Conservation (phyloP, 2,888 invertebrate species). For the Bombyx huttoni region DNA sequence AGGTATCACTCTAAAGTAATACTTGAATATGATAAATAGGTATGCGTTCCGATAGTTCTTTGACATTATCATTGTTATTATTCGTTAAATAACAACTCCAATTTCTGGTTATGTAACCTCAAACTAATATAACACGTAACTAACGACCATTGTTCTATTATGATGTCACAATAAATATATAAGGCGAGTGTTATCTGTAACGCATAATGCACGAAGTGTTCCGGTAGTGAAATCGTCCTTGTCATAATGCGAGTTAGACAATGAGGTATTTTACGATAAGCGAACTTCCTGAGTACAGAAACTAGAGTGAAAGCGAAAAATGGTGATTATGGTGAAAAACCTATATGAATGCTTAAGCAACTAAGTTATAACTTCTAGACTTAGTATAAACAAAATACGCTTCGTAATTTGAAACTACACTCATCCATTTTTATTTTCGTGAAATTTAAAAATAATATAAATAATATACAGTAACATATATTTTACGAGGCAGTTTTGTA, state of each 20-base stretch:
- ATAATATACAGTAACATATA: too few species aligned
- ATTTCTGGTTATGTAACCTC: neutral
- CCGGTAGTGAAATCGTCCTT: conserved; percentile 55
- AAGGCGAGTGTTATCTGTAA: conserved; percentile 23
- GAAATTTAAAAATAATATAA: too few species aligned
- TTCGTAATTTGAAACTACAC: too few species aligned
- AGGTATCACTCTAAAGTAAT: too few species aligned
- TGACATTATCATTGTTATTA: too few species aligned
- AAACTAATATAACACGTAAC: conserved; percentile 3
- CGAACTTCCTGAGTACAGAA: conserved; percentile 42
- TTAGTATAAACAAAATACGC: too few species aligned
- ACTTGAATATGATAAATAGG: too few species aligned
- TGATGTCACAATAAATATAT: conserved; percentile 32
- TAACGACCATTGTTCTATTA: conserved; percentile 27
- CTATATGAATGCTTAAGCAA: neutral
- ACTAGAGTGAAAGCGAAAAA: conserved; percentile 53
- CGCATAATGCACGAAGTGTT: conserved; percentile 18
- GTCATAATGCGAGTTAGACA: conserved; percentile 39
- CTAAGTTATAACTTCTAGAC: too few species aligned
- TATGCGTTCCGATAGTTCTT: too few species aligned
- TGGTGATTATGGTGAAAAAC: conserved; percentile 4
- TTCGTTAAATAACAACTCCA: neutral
- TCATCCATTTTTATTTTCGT: too few species aligned
- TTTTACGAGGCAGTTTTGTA: too few species aligned
- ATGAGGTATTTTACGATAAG: conserved; percentile 48